A percentile compares a stretch with the other conserved stretches of the same genome.
phyloP scores from a whole-genome alignment of 2,797 vertebrate genomes.

The Dallia pectoralis region DNA sequence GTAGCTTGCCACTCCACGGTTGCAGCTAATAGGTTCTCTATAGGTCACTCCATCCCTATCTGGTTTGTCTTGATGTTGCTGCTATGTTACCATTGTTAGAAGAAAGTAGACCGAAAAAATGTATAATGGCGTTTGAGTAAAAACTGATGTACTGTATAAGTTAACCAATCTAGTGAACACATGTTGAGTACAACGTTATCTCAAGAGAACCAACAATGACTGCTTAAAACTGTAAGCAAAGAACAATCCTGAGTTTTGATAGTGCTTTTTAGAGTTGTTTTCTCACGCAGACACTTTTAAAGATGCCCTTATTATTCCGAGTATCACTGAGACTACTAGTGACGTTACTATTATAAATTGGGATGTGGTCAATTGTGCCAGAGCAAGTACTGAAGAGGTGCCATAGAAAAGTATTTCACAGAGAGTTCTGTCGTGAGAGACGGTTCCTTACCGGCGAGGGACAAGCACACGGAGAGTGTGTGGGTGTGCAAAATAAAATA shows the following conservation, averaged over 20 bases:
- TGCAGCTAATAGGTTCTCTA: constrained; percentile 34
- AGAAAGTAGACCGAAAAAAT: constrained; percentile 17
- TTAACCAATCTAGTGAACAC: constrained; percentile 26
- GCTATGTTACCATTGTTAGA: constrained; percentile 43
- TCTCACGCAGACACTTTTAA: constrained; percentile 62
- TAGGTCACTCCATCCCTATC: constrained; percentile 32
- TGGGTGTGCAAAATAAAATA: constrained; percentile 3
- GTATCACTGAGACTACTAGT: constrained; percentile 16
- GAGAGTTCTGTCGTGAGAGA: constrained; percentile 2
- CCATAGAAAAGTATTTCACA: constrained; percentile 10
- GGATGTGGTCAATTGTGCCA: constrained; percentile 28
- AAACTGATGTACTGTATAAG: constrained; percentile 35
- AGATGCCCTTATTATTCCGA: constrained; percentile 8
- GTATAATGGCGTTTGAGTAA: constrained; percentile 21
- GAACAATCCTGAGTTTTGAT: constrained; percentile 65
- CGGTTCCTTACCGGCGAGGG: not conserved
- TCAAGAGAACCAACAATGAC: constrained; percentile 29
- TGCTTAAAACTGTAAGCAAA: constrained; percentile 51
- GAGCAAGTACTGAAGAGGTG: constrained; percentile 30
- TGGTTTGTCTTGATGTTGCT: constrained; percentile 46
- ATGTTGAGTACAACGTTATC: constrained; percentile 29
- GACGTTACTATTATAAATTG: not conserved
- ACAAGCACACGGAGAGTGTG: not conserved
- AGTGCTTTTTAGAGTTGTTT: constrained; percentile 9
- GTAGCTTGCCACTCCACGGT: constrained; percentile 27